These are phyloP conservation scores for Parauchenoglanis ngamensis DNA, from an alignment of 2,797 vertebrate species.

Conservation along the genomic window DNA sequence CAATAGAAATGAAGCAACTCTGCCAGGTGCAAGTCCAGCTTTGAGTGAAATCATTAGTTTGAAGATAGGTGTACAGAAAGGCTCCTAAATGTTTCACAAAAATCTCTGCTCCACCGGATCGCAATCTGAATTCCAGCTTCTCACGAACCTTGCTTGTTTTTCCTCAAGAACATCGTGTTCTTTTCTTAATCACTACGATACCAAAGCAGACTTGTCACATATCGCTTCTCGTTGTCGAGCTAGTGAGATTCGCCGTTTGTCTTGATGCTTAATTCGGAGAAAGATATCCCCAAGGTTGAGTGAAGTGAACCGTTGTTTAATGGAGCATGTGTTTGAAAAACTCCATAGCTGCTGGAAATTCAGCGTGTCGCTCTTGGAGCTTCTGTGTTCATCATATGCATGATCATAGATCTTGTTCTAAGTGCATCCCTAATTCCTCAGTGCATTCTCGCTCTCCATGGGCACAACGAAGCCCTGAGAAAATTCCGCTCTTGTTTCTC, in stretches of 20 bases:
- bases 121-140: slow-evolving; percentile 5
- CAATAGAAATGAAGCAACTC: slow-evolving; percentile 20
- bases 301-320: background rate
- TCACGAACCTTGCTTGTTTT: background rate
- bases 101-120: background rate
- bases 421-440: background rate
- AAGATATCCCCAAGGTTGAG: background rate
- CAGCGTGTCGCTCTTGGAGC: background rate
- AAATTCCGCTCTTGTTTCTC: slow-evolving; percentile 14
- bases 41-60: slow-evolving; percentile 30
- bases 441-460: background rate
- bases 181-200: background rate
- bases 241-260: background rate
- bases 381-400: background rate
- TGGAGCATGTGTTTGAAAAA: background rate
- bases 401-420: background rate
- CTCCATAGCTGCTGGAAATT: background rate
- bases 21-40: slow-evolving; percentile 34
- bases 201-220: background rate
- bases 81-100: background rate
- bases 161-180: background rate
- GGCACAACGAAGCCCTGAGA: slow-evolving; percentile 20
- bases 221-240: background rate
- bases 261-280: background rate
- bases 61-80: background rate